phyloP scores from a whole-genome alignment of 1,140 invertebrate species.

The Armadillidium nasatum region DNA sequence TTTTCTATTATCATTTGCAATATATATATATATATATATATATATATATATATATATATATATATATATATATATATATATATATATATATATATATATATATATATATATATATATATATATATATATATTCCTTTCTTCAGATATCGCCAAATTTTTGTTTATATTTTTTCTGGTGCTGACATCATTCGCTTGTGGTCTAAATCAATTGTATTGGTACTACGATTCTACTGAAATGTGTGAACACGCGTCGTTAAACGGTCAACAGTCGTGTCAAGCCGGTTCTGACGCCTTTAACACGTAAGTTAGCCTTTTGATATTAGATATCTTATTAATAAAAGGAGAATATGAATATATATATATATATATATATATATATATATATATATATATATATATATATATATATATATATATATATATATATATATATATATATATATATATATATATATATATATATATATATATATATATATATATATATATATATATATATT shows the following conservation, averaged over 20 bases:
- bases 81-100: no score
- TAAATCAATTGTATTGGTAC: slow-evolving; percentile 60
- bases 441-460: slow-evolving; percentile 22
- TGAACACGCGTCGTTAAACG: slow-evolving; percentile 43
- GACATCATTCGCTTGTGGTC: slow-evolving; percentile 49
- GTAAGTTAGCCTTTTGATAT: slow-evolving; percentile 45
- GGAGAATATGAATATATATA: background rate
- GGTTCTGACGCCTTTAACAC: slow-evolving; percentile 48
- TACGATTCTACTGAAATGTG: slow-evolving; percentile 52
- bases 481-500: no score
- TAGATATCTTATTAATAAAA: no score
- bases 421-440: slow-evolving; percentile 12
- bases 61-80: no score
- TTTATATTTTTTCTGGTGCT: slow-evolving; percentile 54
- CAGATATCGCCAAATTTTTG: slow-evolving; percentile 56
- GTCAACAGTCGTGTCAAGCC: slow-evolving; percentile 44
- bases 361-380: slow-evolving; percentile 23
- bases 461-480: slow-evolving; percentile 25
- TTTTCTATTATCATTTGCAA: no score
- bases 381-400: slow-evolving; percentile 22
- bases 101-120: no score
- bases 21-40: no score
- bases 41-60: no score
- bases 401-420: background rate
- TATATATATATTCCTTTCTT: no score